These are phyloP conservation scores for Drosophila pegasa DNA, from an alignment of 2,888 invertebrate species.

Conservation along the genomic window DNA sequence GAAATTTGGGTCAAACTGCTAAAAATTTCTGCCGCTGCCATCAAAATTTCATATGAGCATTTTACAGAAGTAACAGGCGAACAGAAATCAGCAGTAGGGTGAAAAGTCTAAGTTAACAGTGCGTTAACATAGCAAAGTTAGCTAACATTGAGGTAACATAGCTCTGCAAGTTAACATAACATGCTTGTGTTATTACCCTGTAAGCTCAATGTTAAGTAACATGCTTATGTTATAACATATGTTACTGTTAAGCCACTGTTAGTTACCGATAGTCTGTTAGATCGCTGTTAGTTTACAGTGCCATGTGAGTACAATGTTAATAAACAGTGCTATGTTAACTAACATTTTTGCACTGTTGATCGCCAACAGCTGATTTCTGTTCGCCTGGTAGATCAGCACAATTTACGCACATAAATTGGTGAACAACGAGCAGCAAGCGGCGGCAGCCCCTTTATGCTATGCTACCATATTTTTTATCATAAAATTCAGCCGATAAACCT, in stretches of 20 bases:
- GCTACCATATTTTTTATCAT: no score
- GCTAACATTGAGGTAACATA: not conserved
- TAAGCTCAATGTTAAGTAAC: constrained; percentile 1
- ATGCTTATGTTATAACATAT: not conserved
- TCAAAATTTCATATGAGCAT: not conserved
- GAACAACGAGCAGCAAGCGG: not conserved
- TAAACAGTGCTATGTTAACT: not conserved
- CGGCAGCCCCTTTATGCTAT: not conserved
- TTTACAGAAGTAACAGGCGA: not conserved
- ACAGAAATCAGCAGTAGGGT: not conserved
- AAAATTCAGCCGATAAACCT: no score
- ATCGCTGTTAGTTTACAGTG: no score
- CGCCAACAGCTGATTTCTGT: no score
- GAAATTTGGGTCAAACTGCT: no score
- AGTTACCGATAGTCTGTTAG: no score
- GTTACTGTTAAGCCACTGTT: no score
- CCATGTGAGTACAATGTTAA: no score
- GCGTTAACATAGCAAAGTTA: not conserved
- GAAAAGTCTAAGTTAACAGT: not conserved
- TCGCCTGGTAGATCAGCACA: not conserved
- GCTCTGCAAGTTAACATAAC: not conserved
- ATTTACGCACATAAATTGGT: not conserved
- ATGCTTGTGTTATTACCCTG: not conserved
- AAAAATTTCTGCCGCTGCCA: not conserved
- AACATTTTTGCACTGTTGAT: not conserved